Percentiles rank a stretch among this genome's conserved stretches.
These are phyloP conservation scores for Drosophila repletoides DNA, from an alignment of 1,140 invertebrate species.

Conservation along the genomic window DNA sequence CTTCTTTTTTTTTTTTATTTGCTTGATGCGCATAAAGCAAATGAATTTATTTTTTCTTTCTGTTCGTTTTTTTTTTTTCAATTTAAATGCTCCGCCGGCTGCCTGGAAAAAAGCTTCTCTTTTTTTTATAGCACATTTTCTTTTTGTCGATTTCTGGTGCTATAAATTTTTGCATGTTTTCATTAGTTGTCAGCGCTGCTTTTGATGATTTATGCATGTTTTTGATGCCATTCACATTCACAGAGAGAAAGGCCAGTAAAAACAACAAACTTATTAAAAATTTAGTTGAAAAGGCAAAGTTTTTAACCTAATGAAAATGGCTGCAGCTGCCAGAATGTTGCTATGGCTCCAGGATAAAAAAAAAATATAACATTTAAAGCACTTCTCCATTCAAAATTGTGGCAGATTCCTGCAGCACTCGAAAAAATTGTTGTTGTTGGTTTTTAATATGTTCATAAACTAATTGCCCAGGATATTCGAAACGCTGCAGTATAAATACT, in stretches of 20 bases:
- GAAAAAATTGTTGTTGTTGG: too few species aligned
- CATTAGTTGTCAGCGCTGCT: conserved; percentile 78
- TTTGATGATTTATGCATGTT: conserved; percentile 81
- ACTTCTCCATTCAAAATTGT: conserved; percentile 17
- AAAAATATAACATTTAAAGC: neutral
- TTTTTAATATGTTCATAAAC: neutral
- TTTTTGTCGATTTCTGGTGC: conserved; percentile 46
- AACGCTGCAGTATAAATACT: too few species aligned
- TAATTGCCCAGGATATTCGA: too few species aligned
- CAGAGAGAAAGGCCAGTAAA: conserved; percentile 20
- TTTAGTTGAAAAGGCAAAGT: conserved; percentile 60
- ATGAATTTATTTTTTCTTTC: conserved; percentile 73
- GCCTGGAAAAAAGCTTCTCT: conserved; percentile 26
- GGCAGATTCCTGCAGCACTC: neutral
- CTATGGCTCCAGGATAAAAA: neutral
- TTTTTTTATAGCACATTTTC: conserved; percentile 37
- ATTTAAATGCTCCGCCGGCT: conserved; percentile 60
- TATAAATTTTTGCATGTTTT: conserved; percentile 79
- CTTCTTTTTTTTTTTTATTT: conserved; percentile 10
- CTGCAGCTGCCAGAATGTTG: conserved; percentile 34
- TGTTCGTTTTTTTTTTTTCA: conserved; percentile 63
- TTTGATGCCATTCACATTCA: conserved; percentile 51
- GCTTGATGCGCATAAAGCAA: conserved; percentile 64
- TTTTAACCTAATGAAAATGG: conserved; percentile 73
- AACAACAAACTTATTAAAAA: conserved; percentile 73